Evolutionary conservation across 2,888 invertebrate species (phyloP), one percentile per base, ranked within the genome.

Genomic region (Panzeria rudis): DNA sequence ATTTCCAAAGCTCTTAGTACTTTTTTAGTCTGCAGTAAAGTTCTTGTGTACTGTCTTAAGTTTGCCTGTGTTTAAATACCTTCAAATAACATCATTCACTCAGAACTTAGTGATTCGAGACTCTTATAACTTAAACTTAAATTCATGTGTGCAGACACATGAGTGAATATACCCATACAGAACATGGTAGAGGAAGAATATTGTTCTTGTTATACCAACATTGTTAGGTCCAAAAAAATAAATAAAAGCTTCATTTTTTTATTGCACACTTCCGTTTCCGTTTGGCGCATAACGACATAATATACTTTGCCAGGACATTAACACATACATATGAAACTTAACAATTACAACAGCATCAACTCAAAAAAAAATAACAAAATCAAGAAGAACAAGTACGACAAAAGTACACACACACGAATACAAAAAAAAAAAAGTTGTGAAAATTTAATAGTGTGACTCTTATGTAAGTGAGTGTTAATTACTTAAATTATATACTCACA

Each of bases 231-330:
- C 25, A 44, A 52, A 38, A 83, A 66, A 64, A 69, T 62, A 75
- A 38, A 56, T 17, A 56, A 25, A 79, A 66, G 44, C 44, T 73
- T 62, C 20, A 61, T 61, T 78, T 72, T 77, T 84, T 82, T 75
- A 85, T 75, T 85, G 85, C 64, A 78, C 59, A 85, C 78, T 85
- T 82, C 85, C 85, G 84, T 77, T 84, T 84, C 84, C 84, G 81
- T 78, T 84, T 85, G 73, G 47, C 77, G 81, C 84, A 85, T 81
- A 85, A 75, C 78, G 64, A 71, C 81, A 78, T 78, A 75, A 85
- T 82, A 66, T 44, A 78, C 81, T 35, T 52, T n/a, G 47, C 47
- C 56, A 71, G 71, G 20, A 52, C 69, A 59, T 50, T 68, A 59
- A 50, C 75, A 25, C 35, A 66, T n/a, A 44, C 20, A 59, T 11